Percentiles rank a stretch among this genome's conserved stretches.
These are phyloP conservation scores for Capitella teleta DNA, from an alignment of 1,140 invertebrate species.

Conservation along the genomic window DNA sequence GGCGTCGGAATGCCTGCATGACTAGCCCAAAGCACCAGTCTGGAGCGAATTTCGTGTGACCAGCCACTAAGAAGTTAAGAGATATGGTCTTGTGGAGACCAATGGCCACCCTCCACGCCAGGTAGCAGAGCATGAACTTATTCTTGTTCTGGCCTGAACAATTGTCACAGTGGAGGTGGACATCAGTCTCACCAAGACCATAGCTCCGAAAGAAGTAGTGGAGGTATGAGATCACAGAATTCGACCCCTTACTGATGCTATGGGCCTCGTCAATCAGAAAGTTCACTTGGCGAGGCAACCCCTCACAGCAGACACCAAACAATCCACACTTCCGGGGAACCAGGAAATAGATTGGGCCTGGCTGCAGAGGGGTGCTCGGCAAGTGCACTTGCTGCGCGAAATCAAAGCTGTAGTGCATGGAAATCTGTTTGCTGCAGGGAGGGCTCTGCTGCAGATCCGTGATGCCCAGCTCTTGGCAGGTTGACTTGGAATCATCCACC, in stretches of 20 bases:
- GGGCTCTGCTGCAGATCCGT: background rate
- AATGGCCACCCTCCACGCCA: conserved; percentile 16
- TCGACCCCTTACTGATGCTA: conserved; percentile 16
- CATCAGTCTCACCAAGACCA: conserved; percentile 17
- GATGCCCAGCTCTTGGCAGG: background rate
- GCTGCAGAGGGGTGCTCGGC: conserved; percentile 14
- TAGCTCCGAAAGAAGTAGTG: conserved; percentile 17
- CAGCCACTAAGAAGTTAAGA: conserved; percentile 18
- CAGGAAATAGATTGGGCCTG: conserved; percentile 19
- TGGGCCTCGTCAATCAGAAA: conserved; percentile 14
- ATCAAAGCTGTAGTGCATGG: conserved; percentile 8
- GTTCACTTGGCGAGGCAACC: conserved; percentile 15
- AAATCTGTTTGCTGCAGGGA: background rate
- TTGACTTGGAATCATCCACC: conserved; percentile 2
- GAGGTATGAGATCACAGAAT: conserved; percentile 17
- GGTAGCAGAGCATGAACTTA: conserved; percentile 19
- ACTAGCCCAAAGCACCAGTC: conserved; percentile 23
- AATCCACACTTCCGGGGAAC: conserved; percentile 19
- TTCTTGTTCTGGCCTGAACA: conserved; percentile 24
- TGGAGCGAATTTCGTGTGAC: conserved; percentile 24
- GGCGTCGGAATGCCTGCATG: conserved; percentile 13
- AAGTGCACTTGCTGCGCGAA: conserved; percentile 11
- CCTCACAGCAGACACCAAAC: conserved; percentile 20
- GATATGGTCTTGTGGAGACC: conserved; percentile 11
- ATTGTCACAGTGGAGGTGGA: conserved; percentile 18